Percentiles rank a stretch among this genome's conserved stretches.
Evolutionary conservation across 2,113 vertebrate genomes (phyloP).

Genomic region (Xiphorhynchus elegans): DNA sequence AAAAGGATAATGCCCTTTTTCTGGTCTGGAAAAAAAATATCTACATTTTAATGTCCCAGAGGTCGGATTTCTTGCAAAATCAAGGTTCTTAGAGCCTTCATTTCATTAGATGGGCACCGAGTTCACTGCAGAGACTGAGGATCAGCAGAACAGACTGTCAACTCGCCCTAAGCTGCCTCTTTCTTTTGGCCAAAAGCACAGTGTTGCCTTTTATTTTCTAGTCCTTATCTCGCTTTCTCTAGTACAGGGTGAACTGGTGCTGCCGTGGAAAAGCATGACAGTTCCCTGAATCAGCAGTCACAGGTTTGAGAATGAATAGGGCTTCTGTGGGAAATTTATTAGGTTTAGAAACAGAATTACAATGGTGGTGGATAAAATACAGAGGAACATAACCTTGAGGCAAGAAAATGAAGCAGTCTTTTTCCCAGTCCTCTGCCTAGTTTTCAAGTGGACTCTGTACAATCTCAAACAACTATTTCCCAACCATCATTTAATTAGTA

Average conservation of each 20-base stretch:
- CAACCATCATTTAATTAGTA: background rate
- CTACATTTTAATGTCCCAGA: background rate
- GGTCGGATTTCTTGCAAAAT: background rate
- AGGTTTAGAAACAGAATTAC: constrained; percentile 39
- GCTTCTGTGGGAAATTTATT: constrained; percentile 48
- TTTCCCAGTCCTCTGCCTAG: background rate
- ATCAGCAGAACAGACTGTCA: background rate
- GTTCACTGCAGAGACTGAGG: background rate
- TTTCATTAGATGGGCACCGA: background rate
- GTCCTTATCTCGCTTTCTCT: constrained; percentile 27
- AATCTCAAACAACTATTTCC: background rate
- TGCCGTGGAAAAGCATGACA: constrained; percentile 3
- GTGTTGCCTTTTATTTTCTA: constrained; percentile 10
- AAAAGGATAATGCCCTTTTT: background rate
- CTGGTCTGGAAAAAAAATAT: background rate
- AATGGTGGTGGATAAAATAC: constrained; percentile 1
- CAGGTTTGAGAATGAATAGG: constrained; percentile 19
- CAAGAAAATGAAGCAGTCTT: background rate
- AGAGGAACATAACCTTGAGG: background rate
- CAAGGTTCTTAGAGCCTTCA: background rate
- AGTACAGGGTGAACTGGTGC: background rate
- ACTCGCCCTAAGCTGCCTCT: background rate
- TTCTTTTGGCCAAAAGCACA: background rate
- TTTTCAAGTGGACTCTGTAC: background rate
- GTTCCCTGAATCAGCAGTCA: constrained; percentile 54